Conservation (phyloP, 1,140 invertebrate species). For the Anastrepha obliqua region DNA sequence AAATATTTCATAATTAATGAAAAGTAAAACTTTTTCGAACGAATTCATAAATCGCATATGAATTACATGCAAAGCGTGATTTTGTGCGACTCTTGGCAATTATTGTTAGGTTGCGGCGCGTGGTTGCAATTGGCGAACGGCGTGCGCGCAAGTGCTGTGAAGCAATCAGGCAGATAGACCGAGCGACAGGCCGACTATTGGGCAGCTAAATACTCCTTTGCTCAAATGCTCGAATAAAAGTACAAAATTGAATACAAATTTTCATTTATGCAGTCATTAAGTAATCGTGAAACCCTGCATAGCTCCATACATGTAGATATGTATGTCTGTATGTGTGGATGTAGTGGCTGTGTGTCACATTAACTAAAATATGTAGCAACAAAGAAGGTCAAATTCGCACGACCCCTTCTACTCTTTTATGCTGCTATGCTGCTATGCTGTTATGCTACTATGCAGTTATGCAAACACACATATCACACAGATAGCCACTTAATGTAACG, state of each 20-base stretch:
- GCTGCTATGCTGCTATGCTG: neutral
- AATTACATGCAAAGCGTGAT: constrained; percentile 23
- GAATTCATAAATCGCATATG: constrained; percentile 32
- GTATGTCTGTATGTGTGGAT: neutral
- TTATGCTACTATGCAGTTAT: neutral
- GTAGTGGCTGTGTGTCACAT: neutral
- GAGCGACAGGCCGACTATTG: neutral
- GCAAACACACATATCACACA: too few relatives aligned
- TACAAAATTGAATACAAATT: neutral
- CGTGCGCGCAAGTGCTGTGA: neutral
- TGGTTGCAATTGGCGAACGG: neutral
- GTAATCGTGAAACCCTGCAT: neutral
- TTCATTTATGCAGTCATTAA: neutral
- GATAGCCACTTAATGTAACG: neutral
- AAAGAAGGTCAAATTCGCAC: neutral
- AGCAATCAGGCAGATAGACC: too few relatives aligned
- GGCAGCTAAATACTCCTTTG: neutral
- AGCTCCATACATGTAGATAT: neutral
- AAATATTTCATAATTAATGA: constrained; percentile 42
- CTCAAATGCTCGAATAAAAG: neutral
- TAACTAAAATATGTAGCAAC: neutral
- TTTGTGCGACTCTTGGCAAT: neutral
- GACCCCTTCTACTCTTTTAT: neutral
- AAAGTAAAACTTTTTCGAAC: constrained; percentile 15
- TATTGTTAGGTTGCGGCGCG: neutral